phyloP scores from a whole-genome alignment of 2,113 vertebrate species.

The Toxostoma redivivum region DNA sequence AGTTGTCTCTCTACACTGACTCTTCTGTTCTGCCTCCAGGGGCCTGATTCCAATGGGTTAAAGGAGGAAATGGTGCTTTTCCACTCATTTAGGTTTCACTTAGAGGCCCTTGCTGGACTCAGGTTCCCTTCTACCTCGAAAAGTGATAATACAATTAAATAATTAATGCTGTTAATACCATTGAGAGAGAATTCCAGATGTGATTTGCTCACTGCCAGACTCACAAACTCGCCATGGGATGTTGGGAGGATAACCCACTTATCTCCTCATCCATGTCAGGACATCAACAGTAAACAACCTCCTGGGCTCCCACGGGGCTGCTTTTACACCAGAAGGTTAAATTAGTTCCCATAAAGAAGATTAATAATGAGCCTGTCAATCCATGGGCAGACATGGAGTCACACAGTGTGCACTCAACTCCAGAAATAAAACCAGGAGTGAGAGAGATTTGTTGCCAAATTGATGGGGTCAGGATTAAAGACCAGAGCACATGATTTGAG shows the following conservation, averaged over 20 bases:
- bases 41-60: not conserved
- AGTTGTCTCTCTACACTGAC: not conserved
- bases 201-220: not conserved
- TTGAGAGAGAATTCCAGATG: slow-evolving; percentile 2
- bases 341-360: not conserved
- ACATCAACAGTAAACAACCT: not conserved
- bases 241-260: not conserved
- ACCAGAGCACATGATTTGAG: not conserved
- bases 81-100: not conserved
- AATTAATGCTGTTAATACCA: not conserved
- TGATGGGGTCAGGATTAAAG: not conserved
- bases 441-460: not conserved
- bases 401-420: fast-evolving
- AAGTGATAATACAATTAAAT: not conserved
- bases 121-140: not conserved
- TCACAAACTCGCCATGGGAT: not conserved
- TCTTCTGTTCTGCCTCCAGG: not conserved
- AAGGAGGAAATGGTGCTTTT: not conserved
- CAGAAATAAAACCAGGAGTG: not conserved
- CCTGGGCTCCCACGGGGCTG: not conserved
- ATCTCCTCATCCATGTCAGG: slow-evolving; percentile 10
- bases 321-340: not conserved
- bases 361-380: not conserved
- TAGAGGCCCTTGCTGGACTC: not conserved
- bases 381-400: not conserved